phyloP scores from a whole-genome alignment of 1,140 invertebrate species.

The Phymorhynchus buccinoides region DNA sequence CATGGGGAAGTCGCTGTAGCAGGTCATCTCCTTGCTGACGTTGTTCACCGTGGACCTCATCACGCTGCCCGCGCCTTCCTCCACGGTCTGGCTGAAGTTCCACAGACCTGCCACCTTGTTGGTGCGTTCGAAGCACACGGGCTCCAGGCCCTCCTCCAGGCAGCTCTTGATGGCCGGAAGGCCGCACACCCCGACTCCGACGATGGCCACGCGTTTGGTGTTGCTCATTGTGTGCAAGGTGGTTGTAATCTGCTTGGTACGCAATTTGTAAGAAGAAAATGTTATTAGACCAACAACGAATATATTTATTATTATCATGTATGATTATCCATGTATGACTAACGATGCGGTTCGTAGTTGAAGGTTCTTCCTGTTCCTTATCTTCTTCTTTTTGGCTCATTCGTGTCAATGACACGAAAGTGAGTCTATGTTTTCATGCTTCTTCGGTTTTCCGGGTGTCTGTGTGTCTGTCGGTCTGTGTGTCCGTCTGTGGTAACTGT shows the following conservation, averaged over 20 bases:
- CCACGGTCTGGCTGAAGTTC: conserved; percentile 43
- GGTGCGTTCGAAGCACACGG: conserved; percentile 70
- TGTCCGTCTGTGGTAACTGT: no score
- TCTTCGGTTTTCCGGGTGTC: no score
- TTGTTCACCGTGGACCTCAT: conserved; percentile 72
- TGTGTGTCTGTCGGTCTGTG: no score
- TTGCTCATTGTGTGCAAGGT: not conserved
- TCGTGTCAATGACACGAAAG: no score
- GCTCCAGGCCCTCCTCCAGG: conserved; percentile 69
- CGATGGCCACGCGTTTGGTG: conserved; percentile 55
- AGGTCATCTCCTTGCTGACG: conserved; percentile 76
- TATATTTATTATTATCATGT: no score
- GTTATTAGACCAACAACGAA: no score
- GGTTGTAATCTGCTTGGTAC: not conserved
- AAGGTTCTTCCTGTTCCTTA: no score
- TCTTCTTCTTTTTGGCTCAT: no score
- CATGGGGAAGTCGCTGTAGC: conserved; percentile 75
- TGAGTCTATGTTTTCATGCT: no score
- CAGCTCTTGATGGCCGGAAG: no score
- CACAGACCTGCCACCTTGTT: conserved; percentile 66
- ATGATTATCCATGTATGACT: no score
- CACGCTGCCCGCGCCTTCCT: conserved; percentile 55
- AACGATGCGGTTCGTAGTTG: no score
- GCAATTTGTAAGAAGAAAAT: not conserved
- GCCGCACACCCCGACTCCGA: conserved; percentile 74